These are phyloP conservation scores for Pampus argenteus DNA, from an alignment of 2,797 vertebrate species.

Conservation along the genomic window DNA sequence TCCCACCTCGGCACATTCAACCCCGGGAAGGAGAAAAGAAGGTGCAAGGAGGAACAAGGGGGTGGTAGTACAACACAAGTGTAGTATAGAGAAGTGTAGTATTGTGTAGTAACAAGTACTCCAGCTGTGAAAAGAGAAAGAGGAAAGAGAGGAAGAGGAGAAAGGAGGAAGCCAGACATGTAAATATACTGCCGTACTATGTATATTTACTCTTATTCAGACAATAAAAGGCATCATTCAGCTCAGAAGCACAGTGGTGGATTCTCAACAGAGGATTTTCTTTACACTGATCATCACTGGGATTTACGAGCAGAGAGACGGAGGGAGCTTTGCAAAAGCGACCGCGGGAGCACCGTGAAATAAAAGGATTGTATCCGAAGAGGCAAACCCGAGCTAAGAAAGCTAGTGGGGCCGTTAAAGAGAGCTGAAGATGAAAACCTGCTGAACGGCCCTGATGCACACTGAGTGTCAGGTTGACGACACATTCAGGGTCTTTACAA, in stretches of 20 bases:
- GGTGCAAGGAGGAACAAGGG: conserved; percentile 33
- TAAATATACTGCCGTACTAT: conserved; percentile 58
- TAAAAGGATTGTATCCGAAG: conserved; percentile 34
- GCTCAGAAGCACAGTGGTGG: conserved; percentile 27
- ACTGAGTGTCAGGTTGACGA: neutral
- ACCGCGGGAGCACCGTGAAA: conserved; percentile 37
- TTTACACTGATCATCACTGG: conserved; percentile 67
- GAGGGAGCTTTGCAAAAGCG: conserved; percentile 36
- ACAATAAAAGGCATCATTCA: conserved; percentile 3
- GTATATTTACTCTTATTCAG: conserved; percentile 66
- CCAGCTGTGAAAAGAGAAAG: conserved; percentile 41
- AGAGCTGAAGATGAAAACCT: conserved; percentile 35
- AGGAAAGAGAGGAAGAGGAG: conserved; percentile 44
- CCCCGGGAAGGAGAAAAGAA: conserved; percentile 59
- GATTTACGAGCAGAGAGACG: conserved; percentile 40
- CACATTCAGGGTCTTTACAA: conserved; percentile 25
- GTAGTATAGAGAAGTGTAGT: conserved; percentile 2
- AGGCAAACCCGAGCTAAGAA: conserved; percentile 5
- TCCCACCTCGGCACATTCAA: conserved; percentile 65
- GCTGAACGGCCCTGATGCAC: conserved; percentile 6
- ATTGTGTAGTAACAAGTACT: conserved; percentile 42
- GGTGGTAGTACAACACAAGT: neutral
- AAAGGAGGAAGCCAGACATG: conserved; percentile 53
- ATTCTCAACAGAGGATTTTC: conserved; percentile 11
- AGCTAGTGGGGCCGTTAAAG: neutral